Base-by-base conservation (phyloP, 2,113 vertebrate genomes). In the Australoheros scitulus region DNA sequence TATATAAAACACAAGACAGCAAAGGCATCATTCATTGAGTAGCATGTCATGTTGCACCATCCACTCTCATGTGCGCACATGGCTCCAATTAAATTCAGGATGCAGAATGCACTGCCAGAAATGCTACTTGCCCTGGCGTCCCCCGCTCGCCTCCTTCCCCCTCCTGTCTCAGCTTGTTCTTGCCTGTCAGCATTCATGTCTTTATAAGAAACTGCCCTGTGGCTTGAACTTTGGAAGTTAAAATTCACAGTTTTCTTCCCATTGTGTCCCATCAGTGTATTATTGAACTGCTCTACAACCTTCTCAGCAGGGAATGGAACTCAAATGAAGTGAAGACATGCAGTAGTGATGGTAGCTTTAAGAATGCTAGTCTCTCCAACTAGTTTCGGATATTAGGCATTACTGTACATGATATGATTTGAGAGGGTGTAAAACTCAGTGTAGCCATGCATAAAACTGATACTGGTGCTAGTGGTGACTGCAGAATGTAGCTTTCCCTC, bases 151-250 rank as follows among this genome's bases (percentile, higher is more conserved):
- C 76, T 87, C 74, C 80, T 76, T 50, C 52, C 68, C 32, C 41
- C 63, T 87, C 86, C 22, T 90, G 87, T 89, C 89, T 91, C 34
- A 59, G 81, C 92, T 86, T 88, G 93, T 83, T 91, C 41, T 92
- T 89, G 77, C 83, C 78, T 90, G 88, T 93, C 84, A 91, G 88
- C 77, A n/a, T 79, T 81, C 43, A 82, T 85, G 88, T 79, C 72
- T 76, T 64, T 17, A 63, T 57, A 68, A 84, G 56, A 79, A 86
- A 64, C 20, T 57, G 59, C 81, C 74, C 68, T 34, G 79, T 80
- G 74, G 75, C 78, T 79, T 85, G 34, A 79, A 74, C 22, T 34
- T 36, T 74, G 17, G 41, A 63, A 77, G 82, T 72, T 87, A 41
- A 76, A 81, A 65, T 81, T 74, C 18, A 60, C 75, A 60, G n/a